A percentile compares a stretch with the other conserved stretches of the same genome.
These are phyloP conservation scores for Meiosimyza platycephala DNA, from an alignment of 2,888 invertebrate species.

Conservation along the genomic window DNA sequence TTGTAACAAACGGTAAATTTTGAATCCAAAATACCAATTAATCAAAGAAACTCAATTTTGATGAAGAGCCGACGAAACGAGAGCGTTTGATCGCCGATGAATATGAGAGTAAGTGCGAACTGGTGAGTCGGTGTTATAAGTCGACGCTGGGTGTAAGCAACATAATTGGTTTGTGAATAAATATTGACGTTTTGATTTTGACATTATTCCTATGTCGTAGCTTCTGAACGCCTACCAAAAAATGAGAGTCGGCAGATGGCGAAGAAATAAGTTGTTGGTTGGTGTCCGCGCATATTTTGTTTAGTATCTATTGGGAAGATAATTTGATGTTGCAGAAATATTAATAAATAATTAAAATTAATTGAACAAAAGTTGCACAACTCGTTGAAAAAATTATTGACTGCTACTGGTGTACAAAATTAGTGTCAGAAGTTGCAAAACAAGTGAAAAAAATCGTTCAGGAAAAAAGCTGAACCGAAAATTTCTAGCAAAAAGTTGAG, in stretches of 20 bases:
- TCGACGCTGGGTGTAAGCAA: no score
- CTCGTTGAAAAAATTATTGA: constrained; percentile 16
- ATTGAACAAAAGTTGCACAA: constrained; percentile 29
- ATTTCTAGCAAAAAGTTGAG: constrained; percentile 10
- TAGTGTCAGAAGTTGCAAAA: constrained; percentile 21
- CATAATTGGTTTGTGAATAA: no score
- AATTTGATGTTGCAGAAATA: constrained; percentile 27
- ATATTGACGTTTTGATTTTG: no score
- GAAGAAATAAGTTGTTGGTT: constrained; percentile 43
- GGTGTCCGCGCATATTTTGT: constrained; percentile 41
- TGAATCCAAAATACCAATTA: no score
- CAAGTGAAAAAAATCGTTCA: constrained; percentile 30
- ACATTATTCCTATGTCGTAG: no score
- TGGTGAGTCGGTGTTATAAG: no score
- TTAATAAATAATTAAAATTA: constrained; percentile 39
- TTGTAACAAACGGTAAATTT: no score
- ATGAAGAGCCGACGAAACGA: no score
- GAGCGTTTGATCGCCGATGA: no score
- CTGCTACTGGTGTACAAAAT: background rate
- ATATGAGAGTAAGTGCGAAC: no score
- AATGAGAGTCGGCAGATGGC: constrained; percentile 45
- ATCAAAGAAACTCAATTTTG: no score
- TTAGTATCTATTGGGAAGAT: constrained; percentile 11
- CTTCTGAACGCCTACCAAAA: background rate
- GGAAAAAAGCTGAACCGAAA: background rate